Percentiles rank a stretch among this genome's conserved stretches.
Conservation (phyloP, 2,888 invertebrate genomes). For the Tridacna crocea region DNA sequence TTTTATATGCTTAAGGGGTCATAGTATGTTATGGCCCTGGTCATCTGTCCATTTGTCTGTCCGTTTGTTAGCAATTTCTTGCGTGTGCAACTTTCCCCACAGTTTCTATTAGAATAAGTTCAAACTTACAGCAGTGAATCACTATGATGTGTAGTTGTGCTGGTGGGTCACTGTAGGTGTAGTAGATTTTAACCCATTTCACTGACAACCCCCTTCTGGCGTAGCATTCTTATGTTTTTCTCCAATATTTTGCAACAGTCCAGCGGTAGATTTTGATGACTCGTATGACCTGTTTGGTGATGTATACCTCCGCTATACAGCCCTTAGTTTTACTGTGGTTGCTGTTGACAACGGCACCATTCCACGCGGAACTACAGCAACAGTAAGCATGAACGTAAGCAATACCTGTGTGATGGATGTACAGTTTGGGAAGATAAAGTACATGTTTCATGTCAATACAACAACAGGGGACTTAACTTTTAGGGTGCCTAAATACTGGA, state of each 20-base stretch:
- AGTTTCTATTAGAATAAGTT: too few species aligned
- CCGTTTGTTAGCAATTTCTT: too few species aligned
- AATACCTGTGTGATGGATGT: conserved; percentile 77
- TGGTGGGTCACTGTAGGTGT: too few species aligned
- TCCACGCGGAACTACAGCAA: conserved; percentile 68
- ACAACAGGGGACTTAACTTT: conserved; percentile 68
- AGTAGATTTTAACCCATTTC: too few species aligned
- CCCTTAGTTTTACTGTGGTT: conserved; percentile 66
- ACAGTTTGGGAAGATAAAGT: conserved; percentile 65
- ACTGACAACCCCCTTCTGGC: too few species aligned
- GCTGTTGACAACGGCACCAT: conserved; percentile 74
- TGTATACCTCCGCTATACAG: conserved; percentile 68
- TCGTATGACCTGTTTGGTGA: conserved; percentile 64
- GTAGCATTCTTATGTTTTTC: too few species aligned
- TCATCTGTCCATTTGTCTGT: too few species aligned
- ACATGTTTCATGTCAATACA: conserved; percentile 62
- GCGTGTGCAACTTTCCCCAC: too few species aligned
- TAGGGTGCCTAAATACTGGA: conserved; percentile 73
- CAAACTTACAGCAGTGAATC: too few species aligned
- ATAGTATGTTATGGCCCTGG: too few species aligned
- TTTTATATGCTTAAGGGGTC: too few species aligned
- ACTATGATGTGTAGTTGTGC: too few species aligned
- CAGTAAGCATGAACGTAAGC: conserved; percentile 67
- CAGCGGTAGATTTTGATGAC: conserved; percentile 59
- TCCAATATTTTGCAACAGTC: conserved; percentile 47